Evolutionary conservation across 2,888 invertebrate genomes (phyloP), one percentile per base, ranked within the genome.

Genomic region (Temnothorax ravouxi): DNA sequence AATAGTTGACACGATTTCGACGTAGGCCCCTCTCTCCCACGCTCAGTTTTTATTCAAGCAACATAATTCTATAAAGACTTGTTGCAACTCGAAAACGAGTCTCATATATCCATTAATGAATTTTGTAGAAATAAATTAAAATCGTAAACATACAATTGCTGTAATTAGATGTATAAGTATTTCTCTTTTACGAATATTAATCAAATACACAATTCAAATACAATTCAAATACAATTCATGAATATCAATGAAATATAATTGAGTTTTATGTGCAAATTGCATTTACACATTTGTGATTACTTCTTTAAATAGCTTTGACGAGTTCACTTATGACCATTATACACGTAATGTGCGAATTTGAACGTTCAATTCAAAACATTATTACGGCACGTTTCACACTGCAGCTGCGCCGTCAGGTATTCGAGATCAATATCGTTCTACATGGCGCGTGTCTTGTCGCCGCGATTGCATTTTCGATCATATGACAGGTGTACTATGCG

Each of bases 391-490:
- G 15, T 62, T 44, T 41, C 44, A 6, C 34, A 47, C 34, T 4
- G 6, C 25, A 15, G 38, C 9, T n/a, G 21, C 15, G 4, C 8
- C 13, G 13, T 29, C 18, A 41, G 25, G n/a, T 13, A 25, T 21
- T 69, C n/a, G 1, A 56, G n/a, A 69, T 54, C 41, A 77, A 44
- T 69, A 54, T 67, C 25, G n/a, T 38, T 29, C 41, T 8, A 13
- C n/a, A 52, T n/a, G 34, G n/a, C 4, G 38, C 21, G 13, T 15
- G n/a, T 4, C 29, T 25, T 41, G 52, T 38, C 38, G 21, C 15
- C 8, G 13, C 34, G 5, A 21, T 67, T 41, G 41, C 21, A 34
- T 13, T 44, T 59, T 44, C 18, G n/a, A 54, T 44, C 41, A 15
- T 9, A 69, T 0, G 41, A 54, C 21, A 29, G 38, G 41, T 15